Evolutionary conservation across 2,113 vertebrate species (phyloP).

Genomic region (Syngnathus floridae): DNA sequence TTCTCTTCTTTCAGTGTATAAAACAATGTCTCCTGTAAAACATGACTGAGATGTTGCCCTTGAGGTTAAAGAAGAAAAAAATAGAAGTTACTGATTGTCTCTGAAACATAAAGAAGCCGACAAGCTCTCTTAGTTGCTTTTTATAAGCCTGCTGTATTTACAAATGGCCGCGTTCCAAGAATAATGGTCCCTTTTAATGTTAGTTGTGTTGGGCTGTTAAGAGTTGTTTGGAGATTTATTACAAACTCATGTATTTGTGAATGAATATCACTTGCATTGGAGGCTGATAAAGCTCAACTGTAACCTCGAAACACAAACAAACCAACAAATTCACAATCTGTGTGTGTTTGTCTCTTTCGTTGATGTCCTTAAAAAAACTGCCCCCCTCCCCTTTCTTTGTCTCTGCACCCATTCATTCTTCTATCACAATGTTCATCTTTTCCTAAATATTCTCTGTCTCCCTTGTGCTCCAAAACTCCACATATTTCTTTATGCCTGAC

Average conservation of each 20-base stretch:
- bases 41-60: background rate
- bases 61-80: background rate
- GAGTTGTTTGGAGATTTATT: background rate
- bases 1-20: too few species aligned
- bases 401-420: constrained; percentile 34
- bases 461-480: constrained; percentile 42
- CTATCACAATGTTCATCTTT: constrained; percentile 45
- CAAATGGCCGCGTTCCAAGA: background rate
- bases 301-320: background rate
- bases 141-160: background rate
- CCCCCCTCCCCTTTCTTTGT: constrained; percentile 36
- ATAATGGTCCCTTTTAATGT: background rate
- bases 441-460: constrained; percentile 45
- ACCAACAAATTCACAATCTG: constrained; percentile 14
- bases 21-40: too few species aligned
- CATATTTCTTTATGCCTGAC: constrained; percentile 34
- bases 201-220: background rate
- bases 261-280: background rate
- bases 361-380: constrained; percentile 39
- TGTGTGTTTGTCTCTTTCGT: constrained; percentile 25
- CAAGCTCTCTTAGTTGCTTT: background rate
- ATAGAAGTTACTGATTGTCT: background rate
- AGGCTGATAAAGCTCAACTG: background rate
- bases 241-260: background rate
- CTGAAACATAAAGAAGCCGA: background rate